Conservation (phyloP, 2,888 invertebrate genomes). For the Himalopsyche kuldschensis region DNA sequence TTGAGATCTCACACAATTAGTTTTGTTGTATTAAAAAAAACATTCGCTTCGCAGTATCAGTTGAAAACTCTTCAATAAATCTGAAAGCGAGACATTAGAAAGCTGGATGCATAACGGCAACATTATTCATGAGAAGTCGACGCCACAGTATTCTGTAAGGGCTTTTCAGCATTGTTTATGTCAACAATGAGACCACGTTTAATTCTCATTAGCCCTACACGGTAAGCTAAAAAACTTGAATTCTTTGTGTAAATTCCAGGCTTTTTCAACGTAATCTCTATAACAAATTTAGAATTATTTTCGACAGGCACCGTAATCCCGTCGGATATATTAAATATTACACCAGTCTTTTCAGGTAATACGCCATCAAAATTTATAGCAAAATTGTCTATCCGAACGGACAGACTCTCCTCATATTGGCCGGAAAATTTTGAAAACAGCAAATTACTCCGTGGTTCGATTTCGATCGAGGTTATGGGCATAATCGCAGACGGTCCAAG, state of each 20-base stretch:
- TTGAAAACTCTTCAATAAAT: not conserved
- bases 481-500: not conserved
- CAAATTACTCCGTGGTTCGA: constrained; percentile 15
- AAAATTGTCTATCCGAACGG: not conserved
- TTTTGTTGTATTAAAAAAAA: not conserved
- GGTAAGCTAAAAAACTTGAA: not conserved
- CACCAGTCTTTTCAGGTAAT: not conserved
- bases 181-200: constrained; percentile 3
- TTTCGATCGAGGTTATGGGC: constrained; percentile 7
- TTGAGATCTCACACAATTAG: not conserved
- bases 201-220: not conserved
- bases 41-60: not conserved
- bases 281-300: not conserved
- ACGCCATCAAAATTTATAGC: not conserved
- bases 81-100: not conserved
- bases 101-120: not conserved
- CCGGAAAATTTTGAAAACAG: constrained; percentile 4
- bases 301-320: not conserved
- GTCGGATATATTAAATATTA: not conserved
- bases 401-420: constrained; percentile 14
- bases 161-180: constrained; percentile 4
- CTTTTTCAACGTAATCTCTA: not conserved
- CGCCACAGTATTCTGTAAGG: not conserved
- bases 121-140: not conserved
- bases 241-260: constrained; percentile 10